Evolutionary conservation across 1,140 invertebrate genomes (phyloP), one percentile per base, ranked within the genome.

Genomic region (Drosophila leontia): DNA sequence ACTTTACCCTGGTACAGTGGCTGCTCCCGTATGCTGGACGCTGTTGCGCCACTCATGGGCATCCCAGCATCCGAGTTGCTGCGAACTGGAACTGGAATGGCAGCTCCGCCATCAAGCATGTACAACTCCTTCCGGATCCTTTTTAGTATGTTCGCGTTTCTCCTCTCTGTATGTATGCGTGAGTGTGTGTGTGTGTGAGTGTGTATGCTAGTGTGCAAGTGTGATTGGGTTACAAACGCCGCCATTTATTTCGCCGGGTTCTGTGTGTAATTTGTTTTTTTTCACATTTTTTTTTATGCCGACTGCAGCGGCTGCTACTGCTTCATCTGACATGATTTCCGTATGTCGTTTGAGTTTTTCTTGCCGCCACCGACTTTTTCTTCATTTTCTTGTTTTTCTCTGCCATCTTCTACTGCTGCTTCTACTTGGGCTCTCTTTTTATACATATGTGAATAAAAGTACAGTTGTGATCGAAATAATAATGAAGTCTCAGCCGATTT

Each of bases 301-400:
- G 76, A 67, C 75, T 56, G 51, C 75, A 57, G 65, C 56, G 47
- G 53, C 60, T 70, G 63, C 75, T 86, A 68, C 77, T 88, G 84
- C 84, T 74, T 88, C 84, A 87, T 90, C 81, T 88, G 85, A 88
- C 85, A 88, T 88, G 85, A 88, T 88, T 88, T 88, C 85, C 85
- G 85, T 70, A 88, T 88, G 85, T 88, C 85, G 85, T 88, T 90
- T 84, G 84, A 84, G 77, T 82, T 78, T 78, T 78, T 78, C 59
- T 63, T 63, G 51, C 74, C 75, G 53, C 37, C 19, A 42, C 39
- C 72, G 74, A 78, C 56, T 77, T 78, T 75, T 78, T 78, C 75
- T 78, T 78, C 75, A 19, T 62, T 74, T 74, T 47, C 71, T 75
- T 78, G 57, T 69, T 78, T 70, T 82, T 75, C 63, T 60, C 11